A percentile compares a stretch with the other conserved stretches of the same genome.
Conservation (phyloP, 2,113 vertebrate species). For the Neolamprologus brichardi region DNA sequence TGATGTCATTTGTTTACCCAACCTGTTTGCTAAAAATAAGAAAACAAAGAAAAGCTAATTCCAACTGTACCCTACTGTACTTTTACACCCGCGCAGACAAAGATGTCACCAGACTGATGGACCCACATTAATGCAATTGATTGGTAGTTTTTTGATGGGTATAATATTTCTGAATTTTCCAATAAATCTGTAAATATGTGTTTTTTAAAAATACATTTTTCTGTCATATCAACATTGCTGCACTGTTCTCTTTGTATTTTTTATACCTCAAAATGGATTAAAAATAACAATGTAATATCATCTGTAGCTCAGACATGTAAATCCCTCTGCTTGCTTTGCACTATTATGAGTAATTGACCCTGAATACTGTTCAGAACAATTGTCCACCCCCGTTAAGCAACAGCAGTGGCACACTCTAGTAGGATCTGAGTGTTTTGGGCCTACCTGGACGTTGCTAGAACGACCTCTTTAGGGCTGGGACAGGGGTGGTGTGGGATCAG, state of each 20-base stretch:
- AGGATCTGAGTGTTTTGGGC: not conserved
- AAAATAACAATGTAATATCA: not conserved
- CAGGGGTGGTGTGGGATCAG: conserved; percentile 42
- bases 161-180: not conserved
- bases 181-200: not conserved
- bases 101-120: not conserved
- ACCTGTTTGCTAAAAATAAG: not conserved
- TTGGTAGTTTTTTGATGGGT: not conserved
- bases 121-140: not conserved
- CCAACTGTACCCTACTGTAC: not conserved
- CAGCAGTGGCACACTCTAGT: conserved; percentile 15
- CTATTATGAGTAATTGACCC: conserved; percentile 5
- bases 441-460: conserved; percentile 32
- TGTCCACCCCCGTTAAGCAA: not conserved
- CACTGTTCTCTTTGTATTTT: not conserved
- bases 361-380: not conserved
- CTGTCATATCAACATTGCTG: not conserved
- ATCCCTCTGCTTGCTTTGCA: not conserved
- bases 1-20: conserved; percentile 16
- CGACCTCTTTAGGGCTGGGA: not conserved
- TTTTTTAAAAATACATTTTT: not conserved
- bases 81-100: not conserved
- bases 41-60: not conserved
- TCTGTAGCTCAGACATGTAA: conserved; percentile 18
- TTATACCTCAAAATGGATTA: not conserved